These are phyloP conservation scores for Isurus oxyrinchus DNA, from an alignment of 2,113 vertebrate genomes.

Conservation along the genomic window DNA sequence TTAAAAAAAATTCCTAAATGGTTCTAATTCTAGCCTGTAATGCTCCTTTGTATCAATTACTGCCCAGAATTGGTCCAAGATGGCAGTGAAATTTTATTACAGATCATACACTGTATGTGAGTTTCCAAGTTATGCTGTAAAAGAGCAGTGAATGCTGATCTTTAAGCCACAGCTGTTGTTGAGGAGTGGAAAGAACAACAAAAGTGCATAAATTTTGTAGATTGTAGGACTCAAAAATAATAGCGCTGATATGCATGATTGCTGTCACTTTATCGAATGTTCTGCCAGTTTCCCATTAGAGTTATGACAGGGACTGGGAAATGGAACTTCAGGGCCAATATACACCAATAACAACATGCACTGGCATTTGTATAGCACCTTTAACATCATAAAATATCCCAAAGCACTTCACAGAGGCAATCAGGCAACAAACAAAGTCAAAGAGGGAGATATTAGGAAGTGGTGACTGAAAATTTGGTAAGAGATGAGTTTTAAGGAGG, in stretches of 20 bases:
- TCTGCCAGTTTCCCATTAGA: neutral
- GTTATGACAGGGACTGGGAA: neutral
- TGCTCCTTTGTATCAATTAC: neutral
- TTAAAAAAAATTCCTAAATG: neutral
- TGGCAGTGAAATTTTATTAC: neutral
- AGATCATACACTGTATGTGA: neutral
- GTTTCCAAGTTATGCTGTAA: neutral
- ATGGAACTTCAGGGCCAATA: too few relatives aligned
- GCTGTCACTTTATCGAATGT: neutral
- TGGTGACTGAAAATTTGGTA: too few relatives aligned
- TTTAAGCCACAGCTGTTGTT: neutral
- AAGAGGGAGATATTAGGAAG: too few relatives aligned
- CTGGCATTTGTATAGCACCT: too few relatives aligned
- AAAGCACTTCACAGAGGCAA: too few relatives aligned
- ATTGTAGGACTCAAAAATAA: neutral
- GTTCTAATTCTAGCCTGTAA: neutral
- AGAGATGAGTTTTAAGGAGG: too few relatives aligned
- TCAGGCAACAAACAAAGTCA: too few relatives aligned
- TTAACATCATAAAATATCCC: too few relatives aligned
- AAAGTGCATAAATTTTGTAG: neutral
- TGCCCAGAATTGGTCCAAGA: neutral
- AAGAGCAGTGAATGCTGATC: neutral
- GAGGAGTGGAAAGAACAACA: too few relatives aligned
- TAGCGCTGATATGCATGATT: neutral
- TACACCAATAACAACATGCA: too few relatives aligned